phyloP scores from a whole-genome alignment of 2,888 invertebrate species.

The Adineta ricciae region DNA sequence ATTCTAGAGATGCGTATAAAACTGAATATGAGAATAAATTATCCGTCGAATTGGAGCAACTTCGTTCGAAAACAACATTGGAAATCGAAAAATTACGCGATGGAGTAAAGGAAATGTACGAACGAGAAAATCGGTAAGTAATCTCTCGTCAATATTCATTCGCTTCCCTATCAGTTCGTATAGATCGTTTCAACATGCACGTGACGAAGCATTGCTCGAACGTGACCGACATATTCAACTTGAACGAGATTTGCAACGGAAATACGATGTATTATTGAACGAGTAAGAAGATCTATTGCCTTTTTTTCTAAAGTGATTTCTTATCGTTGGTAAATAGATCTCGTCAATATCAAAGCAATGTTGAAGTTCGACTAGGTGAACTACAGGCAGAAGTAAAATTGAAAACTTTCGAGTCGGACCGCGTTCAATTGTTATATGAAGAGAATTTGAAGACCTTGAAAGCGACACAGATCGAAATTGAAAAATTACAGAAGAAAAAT shows the following conservation, averaged over 20 bases:
- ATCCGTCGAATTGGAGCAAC: constrained; percentile 44
- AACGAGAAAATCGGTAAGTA: constrained; percentile 46
- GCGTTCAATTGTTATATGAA: constrained; percentile 45
- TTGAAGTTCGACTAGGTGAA: constrained; percentile 42
- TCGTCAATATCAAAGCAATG: constrained; percentile 41
- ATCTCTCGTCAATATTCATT: neutral
- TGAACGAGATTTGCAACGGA: constrained; percentile 42
- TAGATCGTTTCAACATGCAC: constrained; percentile 16
- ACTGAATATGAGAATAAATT: constrained; percentile 47
- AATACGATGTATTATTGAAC: constrained; percentile 44
- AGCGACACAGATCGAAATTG: constrained; percentile 45
- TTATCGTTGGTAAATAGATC: constrained; percentile 38
- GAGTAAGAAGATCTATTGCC: constrained; percentile 39
- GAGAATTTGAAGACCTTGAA: constrained; percentile 45
- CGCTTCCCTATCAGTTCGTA: neutral
- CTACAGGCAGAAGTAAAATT: constrained; percentile 47
- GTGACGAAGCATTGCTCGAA: constrained; percentile 39
- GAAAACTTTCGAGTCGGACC: constrained; percentile 47
- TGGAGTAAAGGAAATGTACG: constrained; percentile 47
- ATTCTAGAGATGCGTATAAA: constrained; percentile 46
- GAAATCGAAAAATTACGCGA: constrained; percentile 47
- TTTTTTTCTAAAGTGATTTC: neutral
- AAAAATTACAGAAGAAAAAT: constrained; percentile 47
- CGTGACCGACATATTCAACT: constrained; percentile 41
- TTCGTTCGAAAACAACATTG: constrained; percentile 43